Percentiles rank a stretch among this genome's conserved stretches.
phyloP scores from a whole-genome alignment of 37 sponge, comb jelly and placozoan species.

The Chondrilla cf. caribensis region DNA sequence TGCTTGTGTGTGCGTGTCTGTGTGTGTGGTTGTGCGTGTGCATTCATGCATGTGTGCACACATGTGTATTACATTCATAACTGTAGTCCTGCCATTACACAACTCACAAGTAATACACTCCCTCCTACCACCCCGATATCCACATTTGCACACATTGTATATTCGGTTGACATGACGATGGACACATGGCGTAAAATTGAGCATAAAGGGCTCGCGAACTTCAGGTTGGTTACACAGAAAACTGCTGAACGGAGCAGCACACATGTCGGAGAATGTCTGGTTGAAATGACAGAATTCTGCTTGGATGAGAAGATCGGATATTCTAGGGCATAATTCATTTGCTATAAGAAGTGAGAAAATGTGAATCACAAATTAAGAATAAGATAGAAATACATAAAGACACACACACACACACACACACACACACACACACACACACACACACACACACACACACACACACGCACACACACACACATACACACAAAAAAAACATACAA shows the following conservation, averaged over 20 bases:
- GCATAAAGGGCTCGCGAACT: neutral
- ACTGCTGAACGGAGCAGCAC: neutral
- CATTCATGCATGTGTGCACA: too few relatives aligned
- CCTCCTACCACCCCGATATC: neutral
- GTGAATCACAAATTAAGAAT: too few relatives aligned
- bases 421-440: too few relatives aligned
- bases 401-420: too few relatives aligned
- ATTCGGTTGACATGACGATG: too few relatives aligned
- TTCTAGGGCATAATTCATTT: constrained; percentile 37
- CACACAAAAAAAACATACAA: too few relatives aligned
- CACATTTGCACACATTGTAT: neutral
- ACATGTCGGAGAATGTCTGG: neutral
- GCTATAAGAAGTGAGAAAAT: too few relatives aligned
- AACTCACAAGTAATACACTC: constrained; percentile 12
- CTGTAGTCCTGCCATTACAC: too few relatives aligned
- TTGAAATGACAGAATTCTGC: constrained; percentile 60
- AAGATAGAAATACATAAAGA: too few relatives aligned
- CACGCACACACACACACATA: too few relatives aligned
- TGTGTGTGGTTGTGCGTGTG: neutral
- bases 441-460: too few relatives aligned
- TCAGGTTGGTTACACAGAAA: neutral
- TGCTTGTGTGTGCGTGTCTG: constrained; percentile 4
- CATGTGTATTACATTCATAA: neutral
- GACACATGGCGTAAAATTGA: neutral
- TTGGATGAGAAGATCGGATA: neutral